phyloP scores from a whole-genome alignment of 2,113 vertebrate genomes.

The human (Homo sapiens) region DNA sequence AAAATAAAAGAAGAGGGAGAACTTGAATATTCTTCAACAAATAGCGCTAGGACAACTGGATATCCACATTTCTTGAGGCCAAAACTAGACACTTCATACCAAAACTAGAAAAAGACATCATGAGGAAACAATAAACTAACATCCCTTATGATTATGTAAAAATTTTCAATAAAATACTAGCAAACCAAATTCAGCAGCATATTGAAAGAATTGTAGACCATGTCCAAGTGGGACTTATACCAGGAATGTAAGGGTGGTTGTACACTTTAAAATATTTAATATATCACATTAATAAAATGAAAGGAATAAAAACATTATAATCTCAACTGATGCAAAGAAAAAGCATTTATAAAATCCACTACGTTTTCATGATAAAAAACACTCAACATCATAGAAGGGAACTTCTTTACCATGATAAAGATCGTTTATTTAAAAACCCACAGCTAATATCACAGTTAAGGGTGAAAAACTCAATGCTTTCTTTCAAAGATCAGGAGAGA shows the following conservation, averaged over 20 bases:
- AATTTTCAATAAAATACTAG: background rate
- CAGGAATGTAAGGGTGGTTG: background rate
- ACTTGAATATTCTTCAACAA: background rate
- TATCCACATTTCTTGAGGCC: background rate
- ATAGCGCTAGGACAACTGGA: background rate
- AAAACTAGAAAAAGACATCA: background rate
- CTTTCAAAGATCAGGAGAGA: background rate
- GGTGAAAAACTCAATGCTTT: background rate
- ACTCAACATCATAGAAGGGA: background rate
- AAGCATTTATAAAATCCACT: background rate
- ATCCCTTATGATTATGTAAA: background rate
- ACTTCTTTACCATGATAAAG: background rate
- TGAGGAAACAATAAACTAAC: background rate
- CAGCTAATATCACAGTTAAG: background rate
- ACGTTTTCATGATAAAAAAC: slow-evolving; percentile 23
- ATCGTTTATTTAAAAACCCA: background rate
- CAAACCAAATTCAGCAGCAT: background rate
- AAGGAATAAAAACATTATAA: background rate
- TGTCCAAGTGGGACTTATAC: background rate
- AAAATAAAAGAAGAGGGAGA: background rate
- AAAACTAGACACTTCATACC: background rate
- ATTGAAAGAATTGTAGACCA: background rate
- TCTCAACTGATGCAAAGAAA: background rate
- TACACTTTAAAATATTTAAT: background rate
- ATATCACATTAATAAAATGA: background rate